A percentile compares a stretch with the other conserved stretches of the same genome.
phyloP scores from a whole-genome alignment of 2,797 vertebrate species.

The Halcyon leucocephala region DNA sequence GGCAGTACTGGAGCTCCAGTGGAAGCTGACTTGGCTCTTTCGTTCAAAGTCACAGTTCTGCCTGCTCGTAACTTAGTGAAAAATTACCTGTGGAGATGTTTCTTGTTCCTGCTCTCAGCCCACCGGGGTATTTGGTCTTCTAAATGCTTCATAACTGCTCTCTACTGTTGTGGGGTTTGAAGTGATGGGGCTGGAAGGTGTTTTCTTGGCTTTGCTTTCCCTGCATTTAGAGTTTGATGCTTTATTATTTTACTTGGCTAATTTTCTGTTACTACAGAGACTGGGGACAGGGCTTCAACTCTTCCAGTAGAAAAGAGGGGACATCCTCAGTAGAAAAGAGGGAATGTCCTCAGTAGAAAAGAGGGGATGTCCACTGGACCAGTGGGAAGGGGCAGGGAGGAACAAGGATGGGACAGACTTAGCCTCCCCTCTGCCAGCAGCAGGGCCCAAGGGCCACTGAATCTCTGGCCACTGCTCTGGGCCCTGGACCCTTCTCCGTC shows the following conservation, averaged over 20 bases:
- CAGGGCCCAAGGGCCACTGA: neutral
- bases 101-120: neutral
- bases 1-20: neutral
- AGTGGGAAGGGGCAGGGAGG: neutral
- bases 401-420: neutral
- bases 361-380: neutral
- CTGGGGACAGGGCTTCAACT: neutral
- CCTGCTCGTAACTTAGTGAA: conserved; percentile 28
- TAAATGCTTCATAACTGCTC: neutral
- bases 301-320: neutral
- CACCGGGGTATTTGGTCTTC: neutral
- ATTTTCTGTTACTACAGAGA: neutral
- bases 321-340: neutral
- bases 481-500: neutral
- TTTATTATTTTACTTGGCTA: neutral
- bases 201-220: neutral
- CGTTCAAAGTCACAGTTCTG: conserved; percentile 17
- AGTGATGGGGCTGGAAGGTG: neutral
- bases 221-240: neutral
- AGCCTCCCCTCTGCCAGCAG: neutral
- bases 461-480: neutral
- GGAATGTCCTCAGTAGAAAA: neutral
- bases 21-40: conserved; percentile 53
- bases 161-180: neutral
- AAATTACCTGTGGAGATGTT: conserved; percentile 7